phyloP scores from a whole-genome alignment of 2,888 invertebrate species.

The Spodoptera picta region DNA sequence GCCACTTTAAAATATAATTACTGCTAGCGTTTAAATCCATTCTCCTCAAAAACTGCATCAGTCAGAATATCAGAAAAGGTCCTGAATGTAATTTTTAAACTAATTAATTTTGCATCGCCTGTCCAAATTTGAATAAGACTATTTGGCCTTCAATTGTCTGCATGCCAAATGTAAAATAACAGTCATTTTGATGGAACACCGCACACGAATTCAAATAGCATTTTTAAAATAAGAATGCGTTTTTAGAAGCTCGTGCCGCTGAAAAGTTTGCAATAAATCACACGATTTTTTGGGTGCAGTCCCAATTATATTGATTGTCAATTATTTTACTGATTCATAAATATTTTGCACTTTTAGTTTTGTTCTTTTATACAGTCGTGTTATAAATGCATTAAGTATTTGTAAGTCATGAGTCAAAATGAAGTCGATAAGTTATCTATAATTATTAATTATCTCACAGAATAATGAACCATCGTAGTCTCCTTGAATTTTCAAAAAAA shows the following conservation, averaged over 20 bases:
- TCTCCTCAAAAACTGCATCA: too few relatives aligned
- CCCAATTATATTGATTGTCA: conserved; percentile 1
- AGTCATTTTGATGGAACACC: conserved; percentile 50
- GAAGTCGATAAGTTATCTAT: too few relatives aligned
- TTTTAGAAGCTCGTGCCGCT: conserved; percentile 27
- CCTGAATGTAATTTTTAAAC: conserved; percentile 63
- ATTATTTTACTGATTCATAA: conserved; percentile 8
- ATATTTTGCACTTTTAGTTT: too few relatives aligned
- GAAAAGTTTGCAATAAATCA: conserved; percentile 37
- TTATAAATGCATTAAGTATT: too few relatives aligned
- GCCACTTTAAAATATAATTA: too few relatives aligned
- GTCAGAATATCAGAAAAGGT: conserved; percentile 26
- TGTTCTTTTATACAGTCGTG: not conserved
- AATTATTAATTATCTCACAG: too few relatives aligned
- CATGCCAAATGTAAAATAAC: conserved; percentile 54
- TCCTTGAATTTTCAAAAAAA: not conserved
- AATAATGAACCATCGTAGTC: too few relatives aligned
- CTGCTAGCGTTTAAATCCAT: too few relatives aligned
- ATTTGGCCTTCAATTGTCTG: conserved; percentile 62
- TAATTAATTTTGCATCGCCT: conserved; percentile 69
- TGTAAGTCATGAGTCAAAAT: too few relatives aligned
- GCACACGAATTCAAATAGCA: conserved; percentile 39
- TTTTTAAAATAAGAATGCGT: conserved; percentile 36
- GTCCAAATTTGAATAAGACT: conserved; percentile 57
- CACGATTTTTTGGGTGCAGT: conserved; percentile 18